Conservation (phyloP, 2,113 vertebrate species). For the Pyrgilauda ruficollis region DNA sequence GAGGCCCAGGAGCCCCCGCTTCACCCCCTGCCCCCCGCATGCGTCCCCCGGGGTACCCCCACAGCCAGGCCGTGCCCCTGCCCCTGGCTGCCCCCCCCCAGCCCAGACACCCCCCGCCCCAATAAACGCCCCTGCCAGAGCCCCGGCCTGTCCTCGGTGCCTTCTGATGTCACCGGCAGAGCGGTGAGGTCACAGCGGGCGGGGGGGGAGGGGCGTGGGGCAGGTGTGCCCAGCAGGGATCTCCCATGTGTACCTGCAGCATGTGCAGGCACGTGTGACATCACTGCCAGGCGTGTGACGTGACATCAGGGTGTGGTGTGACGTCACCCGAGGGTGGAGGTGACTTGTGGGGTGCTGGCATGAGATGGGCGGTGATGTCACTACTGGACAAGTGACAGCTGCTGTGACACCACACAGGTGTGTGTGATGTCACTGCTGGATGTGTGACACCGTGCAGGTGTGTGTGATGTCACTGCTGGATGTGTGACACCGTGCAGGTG, state of each 20-base stretch:
- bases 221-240: background rate
- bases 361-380: background rate
- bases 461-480: background rate
- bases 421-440: background rate
- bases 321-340: background rate
- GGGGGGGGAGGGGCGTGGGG: background rate
- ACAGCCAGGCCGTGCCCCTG: background rate
- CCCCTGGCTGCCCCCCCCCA: background rate
- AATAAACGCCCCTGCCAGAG: conserved; percentile 12
- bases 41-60: too few relatives aligned
- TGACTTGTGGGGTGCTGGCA: background rate
- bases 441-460: background rate
- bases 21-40: background rate
- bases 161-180: background rate
- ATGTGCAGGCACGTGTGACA: background rate
- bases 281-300: fast-evolving
- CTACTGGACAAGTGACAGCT: background rate
- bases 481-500: background rate
- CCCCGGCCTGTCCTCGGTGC: background rate
- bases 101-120: background rate
- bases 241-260: background rate
- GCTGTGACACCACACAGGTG: background rate
- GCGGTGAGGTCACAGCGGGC: background rate
- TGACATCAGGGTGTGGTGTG: background rate
- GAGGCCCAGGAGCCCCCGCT: too few relatives aligned